Evolutionary conservation across 2,113 vertebrate species (phyloP).

Genomic region (Bambusicola thoracicus): DNA sequence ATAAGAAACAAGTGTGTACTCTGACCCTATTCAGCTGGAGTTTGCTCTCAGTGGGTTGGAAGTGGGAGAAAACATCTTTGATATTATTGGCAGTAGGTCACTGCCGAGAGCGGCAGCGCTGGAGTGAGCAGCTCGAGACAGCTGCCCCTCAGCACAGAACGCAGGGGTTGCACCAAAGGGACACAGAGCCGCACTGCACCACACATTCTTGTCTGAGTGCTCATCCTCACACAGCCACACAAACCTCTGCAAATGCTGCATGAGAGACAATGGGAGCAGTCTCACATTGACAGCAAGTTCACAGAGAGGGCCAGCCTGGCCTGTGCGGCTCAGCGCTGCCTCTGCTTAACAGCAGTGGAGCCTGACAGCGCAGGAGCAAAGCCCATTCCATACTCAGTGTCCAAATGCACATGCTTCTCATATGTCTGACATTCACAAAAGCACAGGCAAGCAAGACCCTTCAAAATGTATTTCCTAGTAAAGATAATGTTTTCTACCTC

Average conservation of each 20-base stretch:
- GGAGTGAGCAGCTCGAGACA: not conserved
- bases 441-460: slow-evolving; percentile 17
- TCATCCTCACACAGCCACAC: not conserved
- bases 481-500: slow-evolving; percentile 10
- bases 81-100: not conserved
- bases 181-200: not conserved
- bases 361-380: not conserved
- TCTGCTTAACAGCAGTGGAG: not conserved
- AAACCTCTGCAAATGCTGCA: not conserved
- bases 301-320: not conserved
- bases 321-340: fast-evolving
- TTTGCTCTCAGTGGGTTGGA: not conserved
- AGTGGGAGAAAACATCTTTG: not conserved
- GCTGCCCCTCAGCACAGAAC: not conserved
- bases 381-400: not conserved
- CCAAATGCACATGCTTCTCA: not conserved
- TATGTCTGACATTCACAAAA: not conserved
- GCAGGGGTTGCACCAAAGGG: fast-evolving
- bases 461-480: slow-evolving; percentile 11
- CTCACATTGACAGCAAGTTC: not conserved
- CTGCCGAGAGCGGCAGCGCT: not conserved
- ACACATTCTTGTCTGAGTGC: not conserved
- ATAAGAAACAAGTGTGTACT: not conserved
- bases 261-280: not conserved
- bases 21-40: not conserved